Percentiles rank a stretch among this genome's conserved stretches.
Evolutionary conservation across 2,113 vertebrate genomes (phyloP).

Genomic region (human): GRCh38 chr17:52784001-52784500

Average conservation of each 20-base stretch:
- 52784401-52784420: background rate
- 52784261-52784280: background rate
- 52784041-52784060: too few relatives aligned
- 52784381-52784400: background rate
- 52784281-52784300: background rate
- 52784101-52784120: too few relatives aligned
- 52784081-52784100: rapidly evolving
- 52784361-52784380: background rate
- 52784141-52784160: too few relatives aligned
- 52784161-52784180: too few relatives aligned
- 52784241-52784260: background rate
- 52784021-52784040: too few relatives aligned
- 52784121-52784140: too few relatives aligned
- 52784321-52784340: background rate
- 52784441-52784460: background rate
- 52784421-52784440: background rate
- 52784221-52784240: too few relatives aligned
- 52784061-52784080: too few relatives aligned
- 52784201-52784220: too few relatives aligned
- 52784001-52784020: too few relatives aligned
- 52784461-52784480: background rate
- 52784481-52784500: background rate
- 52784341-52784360: background rate
- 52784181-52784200: too few relatives aligned
- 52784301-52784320: background rate